Evolutionary conservation across 2,888 invertebrate species (phyloP).

Genomic region (Cecidostiba fungosa): DNA sequence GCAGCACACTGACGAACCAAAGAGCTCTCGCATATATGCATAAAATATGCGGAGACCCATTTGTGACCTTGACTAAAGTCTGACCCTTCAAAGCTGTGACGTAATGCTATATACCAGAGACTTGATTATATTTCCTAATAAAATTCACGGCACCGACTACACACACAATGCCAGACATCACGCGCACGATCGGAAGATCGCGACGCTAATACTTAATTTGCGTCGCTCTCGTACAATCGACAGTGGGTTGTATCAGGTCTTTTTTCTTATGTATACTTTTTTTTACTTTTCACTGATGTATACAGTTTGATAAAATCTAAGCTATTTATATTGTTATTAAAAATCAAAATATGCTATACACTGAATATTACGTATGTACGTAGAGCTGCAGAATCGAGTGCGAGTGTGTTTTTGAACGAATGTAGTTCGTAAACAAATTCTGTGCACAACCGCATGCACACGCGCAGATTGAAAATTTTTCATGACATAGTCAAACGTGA

Average conservation of each 20-base stretch:
- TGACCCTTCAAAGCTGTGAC: not conserved
- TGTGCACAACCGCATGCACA: not conserved
- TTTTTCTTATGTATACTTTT: too few relatives aligned
- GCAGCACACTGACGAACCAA: too few relatives aligned
- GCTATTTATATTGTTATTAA: not conserved
- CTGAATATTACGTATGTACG: not conserved
- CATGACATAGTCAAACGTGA: constrained; percentile 40
- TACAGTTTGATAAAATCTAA: too few relatives aligned
- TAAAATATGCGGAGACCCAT: not conserved
- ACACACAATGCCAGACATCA: not conserved
- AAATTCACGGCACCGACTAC: not conserved
- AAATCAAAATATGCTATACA: not conserved
- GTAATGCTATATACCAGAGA: not conserved
- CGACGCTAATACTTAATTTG: not conserved
- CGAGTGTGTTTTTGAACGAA: not conserved
- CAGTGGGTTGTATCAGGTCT: too few relatives aligned
- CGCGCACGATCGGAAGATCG: not conserved
- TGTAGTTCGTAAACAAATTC: constrained; percentile 16
- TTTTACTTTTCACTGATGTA: too few relatives aligned
- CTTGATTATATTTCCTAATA: not conserved
- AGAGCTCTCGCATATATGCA: not conserved
- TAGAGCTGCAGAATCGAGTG: not conserved
- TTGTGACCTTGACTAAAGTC: not conserved
- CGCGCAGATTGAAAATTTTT: not conserved
- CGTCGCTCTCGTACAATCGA: too few relatives aligned